A percentile compares a stretch with the other conserved stretches of the same genome.
Evolutionary conservation across 2,888 invertebrate genomes (phyloP).

Genomic region (Hypercompe scribonia): DNA sequence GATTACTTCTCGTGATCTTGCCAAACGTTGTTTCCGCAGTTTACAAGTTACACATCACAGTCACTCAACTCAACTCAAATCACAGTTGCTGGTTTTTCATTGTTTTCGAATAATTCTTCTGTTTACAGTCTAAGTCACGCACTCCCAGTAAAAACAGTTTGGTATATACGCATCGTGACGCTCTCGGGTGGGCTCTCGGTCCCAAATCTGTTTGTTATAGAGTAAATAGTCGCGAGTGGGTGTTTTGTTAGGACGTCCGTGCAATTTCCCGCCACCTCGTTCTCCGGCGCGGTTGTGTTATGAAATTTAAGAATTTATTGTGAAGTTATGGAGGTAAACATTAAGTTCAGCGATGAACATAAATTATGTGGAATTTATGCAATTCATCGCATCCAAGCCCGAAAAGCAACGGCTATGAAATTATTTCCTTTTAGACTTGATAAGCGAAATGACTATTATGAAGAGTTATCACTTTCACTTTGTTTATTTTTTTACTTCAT

Average conservation of each 20-base stretch:
- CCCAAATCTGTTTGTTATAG: conserved; percentile 12
- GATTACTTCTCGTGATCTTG: background rate
- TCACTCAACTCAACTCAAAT: background rate
- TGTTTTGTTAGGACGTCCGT: conserved; percentile 14
- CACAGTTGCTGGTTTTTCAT: background rate
- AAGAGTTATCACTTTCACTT: background rate
- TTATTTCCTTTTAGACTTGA: conserved; percentile 4
- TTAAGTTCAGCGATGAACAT: conserved; percentile 5
- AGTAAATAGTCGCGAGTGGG: conserved; percentile 12
- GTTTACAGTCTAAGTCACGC: background rate
- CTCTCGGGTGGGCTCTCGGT: conserved; percentile 3
- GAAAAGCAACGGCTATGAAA: background rate
- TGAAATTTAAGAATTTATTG: conserved; percentile 30
- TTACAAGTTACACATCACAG: background rate
- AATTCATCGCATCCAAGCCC: background rate
- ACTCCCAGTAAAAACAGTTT: conserved; percentile 8
- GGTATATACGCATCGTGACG: background rate
- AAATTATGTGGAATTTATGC: conserved; percentile 9
- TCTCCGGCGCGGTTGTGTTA: background rate
- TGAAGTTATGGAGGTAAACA: conserved; percentile 32
- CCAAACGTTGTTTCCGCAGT: background rate
- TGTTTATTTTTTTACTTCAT: background rate
- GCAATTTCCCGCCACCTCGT: conserved; percentile 1
- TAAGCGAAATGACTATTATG: background rate
- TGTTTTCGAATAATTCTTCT: background rate